A percentile compares a stretch with the other conserved stretches of the same genome.
These are phyloP conservation scores for Crocuta crocuta DNA, from an alignment of 2,113 vertebrate species.

Conservation along the genomic window DNA sequence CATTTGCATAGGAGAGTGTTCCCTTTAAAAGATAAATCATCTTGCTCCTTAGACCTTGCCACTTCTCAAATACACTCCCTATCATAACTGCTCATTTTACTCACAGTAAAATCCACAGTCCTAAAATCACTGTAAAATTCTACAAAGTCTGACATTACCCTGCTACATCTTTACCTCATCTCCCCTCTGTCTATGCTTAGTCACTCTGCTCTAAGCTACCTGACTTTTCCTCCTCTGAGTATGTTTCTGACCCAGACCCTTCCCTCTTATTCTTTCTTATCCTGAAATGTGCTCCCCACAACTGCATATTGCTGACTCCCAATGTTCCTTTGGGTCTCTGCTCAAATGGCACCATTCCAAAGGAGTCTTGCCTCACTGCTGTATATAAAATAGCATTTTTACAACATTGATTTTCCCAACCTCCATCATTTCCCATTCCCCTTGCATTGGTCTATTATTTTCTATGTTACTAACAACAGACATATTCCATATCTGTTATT, in stretches of 20 bases:
- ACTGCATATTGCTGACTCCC: neutral
- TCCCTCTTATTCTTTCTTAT: neutral
- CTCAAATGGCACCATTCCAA: neutral
- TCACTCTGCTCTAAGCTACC: neutral
- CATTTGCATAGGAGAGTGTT: neutral
- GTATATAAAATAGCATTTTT: neutral
- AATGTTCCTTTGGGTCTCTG: neutral
- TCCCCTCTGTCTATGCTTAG: neutral
- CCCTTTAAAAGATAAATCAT: neutral
- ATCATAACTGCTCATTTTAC: neutral
- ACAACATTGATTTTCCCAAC: neutral
- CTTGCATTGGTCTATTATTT: neutral
- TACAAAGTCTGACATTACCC: neutral
- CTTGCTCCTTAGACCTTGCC: neutral
- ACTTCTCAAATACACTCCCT: neutral
- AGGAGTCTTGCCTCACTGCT: neutral
- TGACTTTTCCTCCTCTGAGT: fast-evolving
- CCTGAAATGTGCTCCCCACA: neutral
- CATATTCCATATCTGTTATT: neutral
- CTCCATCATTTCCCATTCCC: neutral
- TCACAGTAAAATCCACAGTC: neutral
- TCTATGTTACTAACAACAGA: neutral
- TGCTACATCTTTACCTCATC: too few relatives aligned
- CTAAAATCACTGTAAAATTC: neutral
- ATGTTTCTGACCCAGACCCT: neutral